Percentiles rank a stretch among this genome's conserved stretches.
These are phyloP conservation scores for Drosophila multiciliata DNA, from an alignment of 2,888 invertebrate genomes.

Conservation along the genomic window DNA sequence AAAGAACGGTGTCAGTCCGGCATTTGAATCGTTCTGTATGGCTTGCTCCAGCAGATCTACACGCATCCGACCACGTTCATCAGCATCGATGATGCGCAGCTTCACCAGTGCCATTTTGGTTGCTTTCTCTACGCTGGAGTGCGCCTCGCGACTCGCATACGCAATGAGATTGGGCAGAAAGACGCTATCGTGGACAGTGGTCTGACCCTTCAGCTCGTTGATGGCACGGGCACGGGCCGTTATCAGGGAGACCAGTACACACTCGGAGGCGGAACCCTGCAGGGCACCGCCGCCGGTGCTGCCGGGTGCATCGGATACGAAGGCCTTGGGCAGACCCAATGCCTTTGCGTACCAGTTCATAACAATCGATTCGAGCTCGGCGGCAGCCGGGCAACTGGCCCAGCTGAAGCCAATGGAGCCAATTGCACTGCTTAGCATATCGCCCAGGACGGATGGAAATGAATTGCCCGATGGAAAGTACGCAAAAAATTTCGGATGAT, in stretches of 20 bases:
- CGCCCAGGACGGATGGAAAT: constrained; percentile 95
- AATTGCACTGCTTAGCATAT: constrained; percentile 94
- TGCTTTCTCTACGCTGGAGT: constrained; percentile 92
- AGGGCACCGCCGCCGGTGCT: constrained; percentile 91
- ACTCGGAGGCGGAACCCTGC: constrained; percentile 94
- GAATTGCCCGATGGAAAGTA: constrained; percentile 97
- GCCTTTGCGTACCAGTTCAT: constrained; percentile 93
- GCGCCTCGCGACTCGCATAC: constrained; percentile 90
- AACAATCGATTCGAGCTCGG: constrained; percentile 93
- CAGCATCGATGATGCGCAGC: constrained; percentile 89
- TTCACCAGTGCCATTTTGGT: constrained; percentile 92
- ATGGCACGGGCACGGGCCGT: constrained; percentile 91
- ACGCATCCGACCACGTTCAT: constrained; percentile 88
- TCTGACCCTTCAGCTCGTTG: constrained; percentile 87
- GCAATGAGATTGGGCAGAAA: constrained; percentile 92
- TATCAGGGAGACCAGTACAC: constrained; percentile 91
- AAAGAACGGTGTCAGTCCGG: constrained; percentile 93
- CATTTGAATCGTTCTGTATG: constrained; percentile 89
- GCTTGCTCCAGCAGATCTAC: constrained; percentile 88
- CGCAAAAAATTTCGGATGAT: constrained; percentile 96
- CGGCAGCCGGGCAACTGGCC: constrained; percentile 94
- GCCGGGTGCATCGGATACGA: constrained; percentile 85
- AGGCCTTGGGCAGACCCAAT: constrained; percentile 90
- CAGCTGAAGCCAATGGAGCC: constrained; percentile 97
- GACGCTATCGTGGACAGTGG: constrained; percentile 87